phyloP scores from a whole-genome alignment of 2,888 invertebrate genomes.

The Meta bourneti region DNA sequence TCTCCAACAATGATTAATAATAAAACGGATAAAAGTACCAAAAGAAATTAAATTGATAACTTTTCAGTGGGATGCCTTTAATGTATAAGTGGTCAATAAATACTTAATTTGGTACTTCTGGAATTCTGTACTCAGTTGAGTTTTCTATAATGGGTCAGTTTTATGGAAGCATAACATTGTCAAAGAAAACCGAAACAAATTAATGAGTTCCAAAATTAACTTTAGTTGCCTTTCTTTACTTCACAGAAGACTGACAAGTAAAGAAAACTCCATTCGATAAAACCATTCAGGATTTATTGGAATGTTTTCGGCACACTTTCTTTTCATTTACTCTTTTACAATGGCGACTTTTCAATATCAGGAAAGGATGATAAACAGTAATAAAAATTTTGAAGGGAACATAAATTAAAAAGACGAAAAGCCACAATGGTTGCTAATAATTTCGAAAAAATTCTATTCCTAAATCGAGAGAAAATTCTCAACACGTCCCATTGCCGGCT shows the following conservation, averaged over 20 bases:
- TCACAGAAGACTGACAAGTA: neutral
- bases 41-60: too few relatives aligned
- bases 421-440: neutral
- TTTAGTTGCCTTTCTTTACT: too few relatives aligned
- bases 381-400: neutral
- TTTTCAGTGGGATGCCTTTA: too few relatives aligned
- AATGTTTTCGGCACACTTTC: neutral
- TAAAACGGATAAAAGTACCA: too few relatives aligned
- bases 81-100: too few relatives aligned
- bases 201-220: neutral
- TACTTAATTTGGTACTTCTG: too few relatives aligned
- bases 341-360: neutral
- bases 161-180: too few relatives aligned
- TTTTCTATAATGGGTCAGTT: too few relatives aligned
- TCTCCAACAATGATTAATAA: too few relatives aligned
- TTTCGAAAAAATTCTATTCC: neutral
- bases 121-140: too few relatives aligned
- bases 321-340: conserved; percentile 6
- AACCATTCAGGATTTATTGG: neutral
- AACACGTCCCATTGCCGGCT: neutral
- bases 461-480: neutral
- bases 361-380: neutral
- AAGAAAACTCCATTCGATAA: neutral
- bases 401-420: neutral
- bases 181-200: neutral